A percentile compares a stretch with the other conserved stretches of the same genome.
These are phyloP conservation scores for Bellardia pandia DNA, from an alignment of 2,888 invertebrate genomes.

Conservation along the genomic window DNA sequence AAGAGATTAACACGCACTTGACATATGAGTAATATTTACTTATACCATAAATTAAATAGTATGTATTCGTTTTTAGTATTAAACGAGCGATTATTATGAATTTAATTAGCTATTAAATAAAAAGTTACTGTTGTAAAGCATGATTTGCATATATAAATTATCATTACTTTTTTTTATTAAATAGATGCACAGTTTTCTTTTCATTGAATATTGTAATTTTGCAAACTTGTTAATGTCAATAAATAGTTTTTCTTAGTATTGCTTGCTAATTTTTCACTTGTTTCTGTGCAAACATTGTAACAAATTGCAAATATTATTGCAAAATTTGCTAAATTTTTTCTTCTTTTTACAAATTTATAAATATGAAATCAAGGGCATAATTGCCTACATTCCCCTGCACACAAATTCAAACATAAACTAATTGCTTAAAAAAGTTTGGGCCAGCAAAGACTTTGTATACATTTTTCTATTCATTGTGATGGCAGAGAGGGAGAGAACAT, in stretches of 20 bases:
- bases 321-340: not conserved
- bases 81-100: too few species aligned
- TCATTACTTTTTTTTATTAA: too few species aligned
- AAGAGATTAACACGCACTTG: too few species aligned
- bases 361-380: conserved; percentile 53
- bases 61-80: not conserved
- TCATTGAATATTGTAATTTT: not conserved
- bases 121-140: too few species aligned
- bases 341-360: not conserved
- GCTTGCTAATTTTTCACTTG: not conserved
- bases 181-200: not conserved
- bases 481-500: not conserved
- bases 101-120: too few species aligned
- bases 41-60: not conserved
- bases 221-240: not conserved
- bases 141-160: not conserved
- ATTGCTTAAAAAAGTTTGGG: conserved; percentile 14
- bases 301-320: not conserved
- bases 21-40: too few species aligned
- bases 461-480: not conserved
- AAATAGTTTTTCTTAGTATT: not conserved
- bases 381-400: conserved; percentile 34
- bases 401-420: conserved; percentile 33
- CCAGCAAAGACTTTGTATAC: not conserved
- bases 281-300: not conserved